Evolutionary conservation across 2,113 vertebrate species (phyloP).

Genomic region (Pogonocichla stellata): DNA sequence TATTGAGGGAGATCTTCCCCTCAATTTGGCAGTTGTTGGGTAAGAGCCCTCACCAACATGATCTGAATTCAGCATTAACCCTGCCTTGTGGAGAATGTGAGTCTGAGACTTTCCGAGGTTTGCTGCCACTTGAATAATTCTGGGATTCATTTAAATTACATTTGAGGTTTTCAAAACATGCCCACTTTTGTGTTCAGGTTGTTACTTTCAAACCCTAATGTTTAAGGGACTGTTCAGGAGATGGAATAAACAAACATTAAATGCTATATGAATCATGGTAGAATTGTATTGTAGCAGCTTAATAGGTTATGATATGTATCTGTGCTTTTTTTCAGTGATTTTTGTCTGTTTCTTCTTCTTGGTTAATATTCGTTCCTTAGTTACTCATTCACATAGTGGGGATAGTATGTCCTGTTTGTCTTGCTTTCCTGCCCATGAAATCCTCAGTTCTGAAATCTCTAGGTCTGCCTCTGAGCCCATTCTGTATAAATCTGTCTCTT

Average conservation of each 20-base stretch:
- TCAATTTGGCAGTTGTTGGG: background rate
- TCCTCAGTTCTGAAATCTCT: background rate
- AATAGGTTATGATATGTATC: background rate
- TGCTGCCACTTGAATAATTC: background rate
- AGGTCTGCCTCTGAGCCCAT: background rate
- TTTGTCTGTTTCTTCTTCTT: background rate
- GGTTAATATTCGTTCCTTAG: background rate
- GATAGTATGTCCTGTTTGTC: background rate
- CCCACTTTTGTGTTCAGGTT: background rate
- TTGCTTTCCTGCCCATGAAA: background rate
- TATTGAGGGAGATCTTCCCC: background rate
- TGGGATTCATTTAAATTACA: background rate
- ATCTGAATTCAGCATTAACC: background rate
- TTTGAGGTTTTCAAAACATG: background rate
- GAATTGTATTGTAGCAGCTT: background rate
- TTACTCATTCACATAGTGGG: background rate
- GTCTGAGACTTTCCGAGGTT: background rate
- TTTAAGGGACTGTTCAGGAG: background rate
- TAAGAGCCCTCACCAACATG: background rate
- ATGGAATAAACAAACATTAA: background rate
- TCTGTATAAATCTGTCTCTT: background rate
- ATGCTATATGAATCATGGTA: background rate
- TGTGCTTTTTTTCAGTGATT: background rate
- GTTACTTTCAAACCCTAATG: background rate
- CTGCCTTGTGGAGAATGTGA: background rate